Evolutionary conservation across 2,113 vertebrate genomes (phyloP), one percentile per base, ranked within the genome.

Genomic region (Micromys minutus): DNA sequence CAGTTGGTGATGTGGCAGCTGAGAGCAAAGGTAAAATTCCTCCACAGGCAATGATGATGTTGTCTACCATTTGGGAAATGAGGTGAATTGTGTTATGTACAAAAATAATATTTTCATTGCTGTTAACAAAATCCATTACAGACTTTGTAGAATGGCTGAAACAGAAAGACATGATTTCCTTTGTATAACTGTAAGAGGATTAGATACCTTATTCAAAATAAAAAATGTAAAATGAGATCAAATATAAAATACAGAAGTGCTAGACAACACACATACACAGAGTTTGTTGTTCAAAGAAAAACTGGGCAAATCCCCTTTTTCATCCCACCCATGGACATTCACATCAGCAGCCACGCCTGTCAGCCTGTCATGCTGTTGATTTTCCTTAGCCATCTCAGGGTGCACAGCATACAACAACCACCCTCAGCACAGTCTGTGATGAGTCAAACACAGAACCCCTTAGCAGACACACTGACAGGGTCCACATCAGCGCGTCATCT

Each of bases 31-130:
- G 99, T 87, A 99, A 98, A 98, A 99, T 99, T 98, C 99, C 99
- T 98, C 99, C 99, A 94, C 99, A 99, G 97, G 99, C 99, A 88
- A 99, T 99, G 98, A 99, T 99, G 98, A 99, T 99, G 98, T 99
- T 99, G 99, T 99, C 99, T 97, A 99, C 99, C 99, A 99, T 99
- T 98, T 99, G 99, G 97, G 99, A 99, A 98, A 99, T 99, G 97
- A 99, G 99, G 98, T 99, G 99, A 98, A 99, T 99, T 87, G 99
- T 99, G 98, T 99, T 99, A 98, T 99, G 99, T 97, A 99, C 99
- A 98, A 99, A 99, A 98, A 99, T 99, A 98, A 99, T 99, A 98
- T 99, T 99, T 98, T 99, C 99, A 97, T 99, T 99, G 98, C 99
- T 99, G 98, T 99, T 99, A 98, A 99, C 99, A 96, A 99, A 99